Evolutionary conservation across 2,888 invertebrate species (phyloP), one percentile per base, ranked within the genome.

Genomic region (Pheosia gnoma): DNA sequence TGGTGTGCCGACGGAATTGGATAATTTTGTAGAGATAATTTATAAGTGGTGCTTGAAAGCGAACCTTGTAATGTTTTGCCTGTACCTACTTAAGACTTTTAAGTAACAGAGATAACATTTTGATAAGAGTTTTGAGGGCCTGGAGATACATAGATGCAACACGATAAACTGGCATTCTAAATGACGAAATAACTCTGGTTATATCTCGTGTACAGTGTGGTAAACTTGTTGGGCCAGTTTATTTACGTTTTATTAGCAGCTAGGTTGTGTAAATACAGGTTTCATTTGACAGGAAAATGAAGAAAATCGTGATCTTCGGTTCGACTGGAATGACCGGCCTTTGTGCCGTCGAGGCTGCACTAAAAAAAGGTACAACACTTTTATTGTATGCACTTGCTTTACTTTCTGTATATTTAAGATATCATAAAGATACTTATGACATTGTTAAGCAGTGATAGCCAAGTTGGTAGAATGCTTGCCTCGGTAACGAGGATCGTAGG

Each of bases 241-340:
- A 0, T 7, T n/a, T 41, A 10, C 13, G 11, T 37, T 5, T 5
- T 51, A 47, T 11, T 57, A 43, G 11, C 7, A 57, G 5, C 5
- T 25, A 37, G 38, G 39, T 41, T 55, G 41, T 56, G 39, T 45
- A 60, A 37, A 13, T 53, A n/a, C 6, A 6, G 49, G 43, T 58
- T 69, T 58, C 61, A 43, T 52, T 73, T 78, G 71, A 62, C 70
- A 78, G 70, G 25, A 75, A 79, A 69, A 97, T 97, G 96, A 95
- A 96, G 86, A 96, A 95, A 87, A 94, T 98, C 74, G 96, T 97
- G 59, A 95, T 98, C 80, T 97, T 98, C 82, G 98, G 98, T 65
- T 95, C 96, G 11, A 97, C 97, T 73, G 98, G 97, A 60, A 96
- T 95, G 94, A 97, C 97, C 69, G 98, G 98, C 47, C 91, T 96